Base-by-base conservation (phyloP, 2,113 vertebrate species). In the Periophthalmus modestus region DNA sequence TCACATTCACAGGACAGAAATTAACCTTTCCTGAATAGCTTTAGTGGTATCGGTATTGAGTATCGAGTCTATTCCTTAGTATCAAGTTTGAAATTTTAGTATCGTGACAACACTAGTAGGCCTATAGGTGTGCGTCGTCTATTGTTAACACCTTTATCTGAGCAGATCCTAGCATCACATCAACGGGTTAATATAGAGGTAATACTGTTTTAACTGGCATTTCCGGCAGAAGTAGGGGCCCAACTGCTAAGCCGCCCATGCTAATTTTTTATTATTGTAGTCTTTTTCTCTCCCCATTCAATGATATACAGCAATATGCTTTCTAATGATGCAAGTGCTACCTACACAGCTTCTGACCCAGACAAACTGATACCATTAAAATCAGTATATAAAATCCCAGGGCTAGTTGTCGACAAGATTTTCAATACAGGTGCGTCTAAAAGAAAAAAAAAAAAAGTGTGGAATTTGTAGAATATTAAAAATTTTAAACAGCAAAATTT, bases 161-260 rank as follows among this genome's bases (percentile, higher is more conserved):
- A 82, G 88, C 83, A 75, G 69, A 70, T 89, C 86, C 74, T 72
- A 87, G 82, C 82, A 76, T 90, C 89, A 90, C 89, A 92, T 90
- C 85, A 86, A 87, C 81, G 76, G 87, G 88, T 89, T 86, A 88
- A 89, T 86, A 88, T 82, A 88, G 89, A 91, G 91, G 90, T 89
- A 89, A 90, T 87, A 91, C 88, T 90, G 88, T 85, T 88, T 77
- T 77, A 73, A 82, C 76, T 71, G 88, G 82, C 73, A 74, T 52
- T 48, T 73, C 55, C 48, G 82, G 78, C 74, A 66, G 23, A 67
- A 66, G 46, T 48, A 74, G 71, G 68, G 74, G 86, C 82, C 34
- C 78, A 72, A 83, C 82, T 75, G 76, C 70, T 74, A 83, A 73
- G 73, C 74, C 67, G 62, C 85, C 82, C 39, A 71, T 73, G 72